Percentiles rank a stretch among this genome's conserved stretches.
Evolutionary conservation across 1,140 invertebrate species (phyloP).

Genomic region (Steinernema feltiae): DNA sequence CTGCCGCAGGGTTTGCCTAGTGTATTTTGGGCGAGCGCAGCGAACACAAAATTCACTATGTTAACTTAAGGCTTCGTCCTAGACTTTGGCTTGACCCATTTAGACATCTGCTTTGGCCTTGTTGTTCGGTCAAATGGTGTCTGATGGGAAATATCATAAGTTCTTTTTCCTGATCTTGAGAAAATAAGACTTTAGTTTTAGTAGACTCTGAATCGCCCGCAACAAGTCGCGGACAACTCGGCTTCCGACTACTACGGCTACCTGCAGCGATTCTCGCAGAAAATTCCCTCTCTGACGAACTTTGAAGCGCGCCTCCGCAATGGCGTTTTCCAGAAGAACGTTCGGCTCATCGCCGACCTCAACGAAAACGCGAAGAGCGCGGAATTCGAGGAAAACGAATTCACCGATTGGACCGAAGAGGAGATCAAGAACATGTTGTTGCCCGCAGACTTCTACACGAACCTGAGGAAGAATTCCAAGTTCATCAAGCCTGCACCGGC

Average conservation of each 20-base stretch:
- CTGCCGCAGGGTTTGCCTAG: too few species aligned
- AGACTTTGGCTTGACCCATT: too few species aligned
- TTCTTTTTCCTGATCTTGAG: too few species aligned
- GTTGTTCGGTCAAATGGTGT: too few species aligned
- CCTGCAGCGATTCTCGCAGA: background rate
- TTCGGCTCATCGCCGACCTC: conserved; percentile 7
- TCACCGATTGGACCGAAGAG: conserved; percentile 44
- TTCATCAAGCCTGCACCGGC: conserved; percentile 39
- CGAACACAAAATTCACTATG: too few species aligned
- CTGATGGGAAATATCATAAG: too few species aligned
- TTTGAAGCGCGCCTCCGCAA: background rate
- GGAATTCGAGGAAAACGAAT: conserved; percentile 42
- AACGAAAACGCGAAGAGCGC: background rate
- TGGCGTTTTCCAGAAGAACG: background rate
- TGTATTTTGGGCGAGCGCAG: too few species aligned
- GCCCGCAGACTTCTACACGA: conserved; percentile 29
- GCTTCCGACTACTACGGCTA: background rate
- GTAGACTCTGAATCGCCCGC: too few species aligned
- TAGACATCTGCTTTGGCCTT: too few species aligned
- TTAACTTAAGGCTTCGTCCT: too few species aligned
- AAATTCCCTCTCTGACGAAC: background rate
- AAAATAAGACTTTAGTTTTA: too few species aligned
- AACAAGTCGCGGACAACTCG: background rate
- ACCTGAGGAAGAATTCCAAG: conserved; percentile 23
- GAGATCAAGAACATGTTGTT: conserved; percentile 47